A percentile compares a stretch with the other conserved stretches of the same genome.
Evolutionary conservation across 2,888 invertebrate genomes (phyloP).

Genomic region (Coelopa pilipes): DNA sequence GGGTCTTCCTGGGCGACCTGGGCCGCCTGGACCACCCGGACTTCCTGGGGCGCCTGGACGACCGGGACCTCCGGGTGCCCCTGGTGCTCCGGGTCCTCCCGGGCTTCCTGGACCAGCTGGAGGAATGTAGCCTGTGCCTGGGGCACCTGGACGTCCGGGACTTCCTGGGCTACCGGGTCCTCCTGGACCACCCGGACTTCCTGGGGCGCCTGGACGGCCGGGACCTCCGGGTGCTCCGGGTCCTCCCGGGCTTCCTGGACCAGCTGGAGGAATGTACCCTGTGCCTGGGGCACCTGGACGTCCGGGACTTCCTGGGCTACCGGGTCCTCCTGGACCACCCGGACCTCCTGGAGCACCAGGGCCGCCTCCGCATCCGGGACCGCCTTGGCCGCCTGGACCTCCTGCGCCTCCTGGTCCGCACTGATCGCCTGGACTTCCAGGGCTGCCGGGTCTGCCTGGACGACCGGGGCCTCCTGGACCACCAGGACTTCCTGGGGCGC

Average conservation of each 20-base stretch:
- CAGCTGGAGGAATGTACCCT: conserved; percentile 34
- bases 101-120: conserved; percentile 30
- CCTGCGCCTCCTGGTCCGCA: conserved; percentile 50
- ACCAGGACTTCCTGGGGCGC: conserved; percentile 7
- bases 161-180: neutral
- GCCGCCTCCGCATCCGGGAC: neutral
- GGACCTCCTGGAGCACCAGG: conserved; percentile 11
- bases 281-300: conserved; percentile 18
- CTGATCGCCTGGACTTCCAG: conserved; percentile 37
- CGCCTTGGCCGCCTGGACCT: conserved; percentile 29
- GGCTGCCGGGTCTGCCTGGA: conserved; percentile 37
- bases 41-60: conserved; percentile 37
- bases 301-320: conserved; percentile 34
- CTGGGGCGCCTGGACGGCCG: conserved; percentile 16
- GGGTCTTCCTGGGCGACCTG: conserved; percentile 21
- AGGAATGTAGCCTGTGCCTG: conserved; percentile 6
- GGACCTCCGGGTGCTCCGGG: conserved; percentile 35
- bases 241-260: conserved; percentile 30
- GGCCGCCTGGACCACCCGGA: conserved; percentile 16
- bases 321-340: conserved; percentile 27
- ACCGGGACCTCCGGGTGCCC: neutral
- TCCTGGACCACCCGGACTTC: conserved; percentile 9
- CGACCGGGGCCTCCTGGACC: conserved; percentile 25
- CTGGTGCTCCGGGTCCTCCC: conserved; percentile 22
- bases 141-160: conserved; percentile 33